Evolutionary conservation across 2,888 invertebrate species (phyloP).

Genomic region (Urechis unicinctus): DNA sequence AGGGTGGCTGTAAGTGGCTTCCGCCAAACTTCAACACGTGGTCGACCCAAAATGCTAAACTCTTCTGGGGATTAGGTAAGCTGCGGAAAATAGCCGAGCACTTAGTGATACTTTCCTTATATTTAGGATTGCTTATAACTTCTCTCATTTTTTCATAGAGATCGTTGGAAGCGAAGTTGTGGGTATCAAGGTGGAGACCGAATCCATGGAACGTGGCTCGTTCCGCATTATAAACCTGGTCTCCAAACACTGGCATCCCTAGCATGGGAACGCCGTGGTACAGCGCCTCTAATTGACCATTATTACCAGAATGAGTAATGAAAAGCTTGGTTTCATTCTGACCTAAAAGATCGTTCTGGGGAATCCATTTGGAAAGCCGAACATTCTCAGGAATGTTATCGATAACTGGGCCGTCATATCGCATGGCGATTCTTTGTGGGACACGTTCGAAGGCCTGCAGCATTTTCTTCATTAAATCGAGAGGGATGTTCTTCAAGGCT

Average conservation of each 20-base stretch:
- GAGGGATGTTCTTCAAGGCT: neutral
- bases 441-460: neutral
- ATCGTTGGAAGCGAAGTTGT: neutral
- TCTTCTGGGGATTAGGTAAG: conserved; percentile 1
- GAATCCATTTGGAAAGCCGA: conserved; percentile 1
- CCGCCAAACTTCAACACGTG: conserved; percentile 6
- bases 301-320: neutral
- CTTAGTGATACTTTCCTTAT: neutral
- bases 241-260: neutral
- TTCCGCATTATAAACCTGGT: neutral
- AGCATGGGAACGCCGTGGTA: conserved; percentile 1
- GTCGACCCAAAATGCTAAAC: conserved; percentile 2
- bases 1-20: neutral
- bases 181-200: neutral
- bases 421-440: neutral
- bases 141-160: neutral
- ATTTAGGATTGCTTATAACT: neutral
- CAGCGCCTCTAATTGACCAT: neutral
- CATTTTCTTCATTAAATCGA: neutral
- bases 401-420: neutral
- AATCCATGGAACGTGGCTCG: neutral
- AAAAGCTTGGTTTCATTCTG: neutral
- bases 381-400: neutral
- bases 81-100: neutral
- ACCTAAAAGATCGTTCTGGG: conserved; percentile 1